Base-by-base conservation (phyloP, 2,113 vertebrate species). In the Petrocephalus zakoni region DNA sequence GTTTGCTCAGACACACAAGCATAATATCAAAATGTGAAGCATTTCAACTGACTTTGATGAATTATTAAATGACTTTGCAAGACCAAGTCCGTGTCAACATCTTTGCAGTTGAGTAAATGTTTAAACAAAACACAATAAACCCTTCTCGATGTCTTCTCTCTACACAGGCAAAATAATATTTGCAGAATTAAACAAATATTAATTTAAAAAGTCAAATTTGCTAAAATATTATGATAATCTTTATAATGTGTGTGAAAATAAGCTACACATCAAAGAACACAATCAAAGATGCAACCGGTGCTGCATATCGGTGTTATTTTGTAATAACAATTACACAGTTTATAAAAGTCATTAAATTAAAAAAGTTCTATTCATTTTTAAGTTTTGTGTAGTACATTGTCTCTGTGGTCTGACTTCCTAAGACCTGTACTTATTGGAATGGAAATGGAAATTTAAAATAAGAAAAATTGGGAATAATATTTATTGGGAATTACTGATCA, bases 101-200 rank as follows among this genome's bases (percentile, higher is more conserved):
- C 82, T 51, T 85, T 85, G 82, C 46, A 52, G 82, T 52, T 49
- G 82, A 85, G 49, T 85, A 52, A 85, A 85, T 85, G 49, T 85
- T 85, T 51, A 52, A 25, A 52, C 49, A 85, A 85, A 85, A 52
- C 42, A 29, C 49, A 78, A 78, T 42, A 78, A 85, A 52, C 49
- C 47, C 82, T 85, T 85, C 46, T 85, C 49, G n/a, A 47, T 51
- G 19, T 25, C 21, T 5, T 49, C 25, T 52, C 49, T 85, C n/a
- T 51, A 49, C 49, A 52, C 11, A 42, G 72, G 82, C 82, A n/a
- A 51, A 52, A 78, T 68, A 78, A 78, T 78, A 17, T 19, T 37
- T 5, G 37, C 72, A 29, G 46, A 11, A 51, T 85, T 85, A 85
- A 85, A 51, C 42, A 85, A 85, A 52, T n/a, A 25, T 51, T 49